Conservation (phyloP, 2,888 invertebrate species). For the Lepas anatifera region DNA sequence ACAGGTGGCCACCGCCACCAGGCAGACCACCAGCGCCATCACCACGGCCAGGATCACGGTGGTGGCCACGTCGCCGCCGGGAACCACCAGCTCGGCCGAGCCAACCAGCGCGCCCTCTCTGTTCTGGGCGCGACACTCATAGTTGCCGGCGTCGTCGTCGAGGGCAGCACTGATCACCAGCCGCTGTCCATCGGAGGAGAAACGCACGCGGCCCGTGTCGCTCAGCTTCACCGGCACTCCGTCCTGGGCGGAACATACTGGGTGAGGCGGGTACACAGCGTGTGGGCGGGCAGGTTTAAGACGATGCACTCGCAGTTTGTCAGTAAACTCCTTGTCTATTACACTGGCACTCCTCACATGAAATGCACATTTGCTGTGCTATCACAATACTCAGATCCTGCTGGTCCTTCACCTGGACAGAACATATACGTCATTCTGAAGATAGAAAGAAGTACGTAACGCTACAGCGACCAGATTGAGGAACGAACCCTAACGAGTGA, state of each 20-base stretch:
- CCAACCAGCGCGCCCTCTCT: neutral
- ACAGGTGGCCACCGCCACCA: slow-evolving; percentile 15
- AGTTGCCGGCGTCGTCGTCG: slow-evolving; percentile 16
- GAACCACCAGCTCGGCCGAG: neutral
- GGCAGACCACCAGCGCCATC: slow-evolving; percentile 14
- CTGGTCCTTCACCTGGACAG: no score
- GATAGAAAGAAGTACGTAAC: no score
- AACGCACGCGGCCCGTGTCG: neutral
- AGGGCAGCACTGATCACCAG: slow-evolving; percentile 13
- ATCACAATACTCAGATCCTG: no score
- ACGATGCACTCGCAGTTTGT: no score
- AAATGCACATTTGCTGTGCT: no score
- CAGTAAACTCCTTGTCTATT: no score
- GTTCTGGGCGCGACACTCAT: slow-evolving; percentile 8
- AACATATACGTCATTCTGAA: no score
- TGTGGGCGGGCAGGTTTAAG: no score
- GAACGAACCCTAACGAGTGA: no score
- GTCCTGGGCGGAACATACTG: neutral
- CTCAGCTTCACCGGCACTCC: neutral
- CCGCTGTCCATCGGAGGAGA: neutral
- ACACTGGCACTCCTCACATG: no score
- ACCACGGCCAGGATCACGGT: slow-evolving; percentile 15
- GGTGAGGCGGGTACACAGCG: no score
- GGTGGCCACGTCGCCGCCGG: neutral
- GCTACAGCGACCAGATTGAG: no score